phyloP scores from a whole-genome alignment of 2,888 invertebrate species.

The Xiphydria camelus region DNA sequence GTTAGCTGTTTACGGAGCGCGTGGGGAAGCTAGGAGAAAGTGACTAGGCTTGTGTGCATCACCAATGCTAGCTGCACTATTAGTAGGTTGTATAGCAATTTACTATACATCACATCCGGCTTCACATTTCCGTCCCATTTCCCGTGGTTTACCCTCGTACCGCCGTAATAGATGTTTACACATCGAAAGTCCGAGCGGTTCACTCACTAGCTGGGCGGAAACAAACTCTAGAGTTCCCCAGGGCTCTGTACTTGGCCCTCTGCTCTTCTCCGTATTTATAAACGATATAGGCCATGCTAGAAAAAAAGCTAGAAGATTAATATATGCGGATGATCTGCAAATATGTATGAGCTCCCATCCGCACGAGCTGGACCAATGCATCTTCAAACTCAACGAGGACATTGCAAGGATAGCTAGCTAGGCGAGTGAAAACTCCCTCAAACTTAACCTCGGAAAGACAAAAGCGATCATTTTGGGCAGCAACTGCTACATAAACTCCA shows the following conservation, averaged over 20 bases:
- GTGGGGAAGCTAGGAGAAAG: no score
- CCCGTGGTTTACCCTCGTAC: no score
- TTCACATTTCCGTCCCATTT: no score
- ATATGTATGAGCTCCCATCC: not conserved
- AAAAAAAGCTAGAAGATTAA: not conserved
- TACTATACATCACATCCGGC: no score
- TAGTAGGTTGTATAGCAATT: no score
- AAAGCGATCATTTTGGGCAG: conserved; percentile 9
- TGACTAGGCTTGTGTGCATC: no score
- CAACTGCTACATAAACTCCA: not conserved
- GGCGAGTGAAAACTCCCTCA: not conserved
- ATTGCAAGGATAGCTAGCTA: not conserved
- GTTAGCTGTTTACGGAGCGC: no score
- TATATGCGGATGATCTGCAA: conserved; percentile 11
- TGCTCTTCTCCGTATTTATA: conserved; percentile 8
- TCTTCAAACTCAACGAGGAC: not conserved
- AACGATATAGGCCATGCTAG: conserved; percentile 4
- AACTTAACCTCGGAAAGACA: no score
- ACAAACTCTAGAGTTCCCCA: conserved; percentile 11
- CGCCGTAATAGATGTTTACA: no score
- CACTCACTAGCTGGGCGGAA: not conserved
- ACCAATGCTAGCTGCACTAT: no score
- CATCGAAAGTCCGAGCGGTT: not conserved
- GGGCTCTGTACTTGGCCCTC: conserved; percentile 8
- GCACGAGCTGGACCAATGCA: not conserved